phyloP scores from a whole-genome alignment of 2,888 invertebrate genomes.

The Drosophila setosimentum region DNA sequence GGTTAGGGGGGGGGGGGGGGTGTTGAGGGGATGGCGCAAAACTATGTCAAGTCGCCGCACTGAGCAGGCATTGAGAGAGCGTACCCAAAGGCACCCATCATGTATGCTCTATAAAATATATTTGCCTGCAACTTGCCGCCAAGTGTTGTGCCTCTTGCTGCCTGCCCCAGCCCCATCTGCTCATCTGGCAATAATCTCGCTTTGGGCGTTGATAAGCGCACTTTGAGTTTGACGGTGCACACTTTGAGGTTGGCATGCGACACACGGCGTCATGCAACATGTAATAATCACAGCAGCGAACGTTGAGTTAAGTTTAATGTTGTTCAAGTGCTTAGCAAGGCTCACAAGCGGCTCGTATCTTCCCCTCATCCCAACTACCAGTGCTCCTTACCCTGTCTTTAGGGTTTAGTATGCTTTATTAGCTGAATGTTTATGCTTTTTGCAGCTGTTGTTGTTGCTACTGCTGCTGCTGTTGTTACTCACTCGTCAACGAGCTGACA shows the following conservation, averaged over 20 bases:
- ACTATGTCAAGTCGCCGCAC: conserved; percentile 57
- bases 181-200: conserved; percentile 41
- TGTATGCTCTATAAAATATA: conserved; percentile 73
- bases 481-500: conserved; percentile 72
- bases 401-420: conserved; percentile 39
- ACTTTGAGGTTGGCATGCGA: conserved; percentile 52
- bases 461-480: conserved; percentile 24
- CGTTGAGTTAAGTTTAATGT: conserved; percentile 73
- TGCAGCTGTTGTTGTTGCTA: conserved; percentile 31
- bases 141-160: not conserved
- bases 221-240: conserved; percentile 53
- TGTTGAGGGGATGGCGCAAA: conserved; percentile 7
- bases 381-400: not conserved
- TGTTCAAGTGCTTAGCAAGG: conserved; percentile 60
- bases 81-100: conserved; percentile 29
- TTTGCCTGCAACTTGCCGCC: conserved; percentile 62
- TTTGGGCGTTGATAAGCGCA: conserved; percentile 76
- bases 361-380: not conserved
- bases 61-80: conserved; percentile 37
- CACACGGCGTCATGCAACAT: conserved; percentile 45
- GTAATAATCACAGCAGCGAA: conserved; percentile 72
- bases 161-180: conserved; percentile 6
- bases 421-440: conserved; percentile 47
- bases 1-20: not conserved
- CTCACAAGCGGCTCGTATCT: conserved; percentile 1